A percentile compares a stretch with the other conserved stretches of the same genome.
Conservation (phyloP, 2,888 invertebrate genomes). For the Trachelus tabidus region DNA sequence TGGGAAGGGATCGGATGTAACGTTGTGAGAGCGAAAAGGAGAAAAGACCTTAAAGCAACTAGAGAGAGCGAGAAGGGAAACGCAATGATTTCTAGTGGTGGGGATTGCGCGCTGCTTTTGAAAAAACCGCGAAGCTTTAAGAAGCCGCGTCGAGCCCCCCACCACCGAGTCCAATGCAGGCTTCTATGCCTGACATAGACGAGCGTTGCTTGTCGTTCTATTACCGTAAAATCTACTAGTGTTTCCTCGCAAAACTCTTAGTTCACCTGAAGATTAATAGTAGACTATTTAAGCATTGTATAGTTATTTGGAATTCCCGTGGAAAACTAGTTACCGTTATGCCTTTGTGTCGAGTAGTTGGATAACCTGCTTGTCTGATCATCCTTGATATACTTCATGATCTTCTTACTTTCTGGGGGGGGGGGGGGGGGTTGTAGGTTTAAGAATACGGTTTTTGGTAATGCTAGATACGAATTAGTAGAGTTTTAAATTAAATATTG, state of each 20-base stretch:
- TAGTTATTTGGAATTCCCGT: background rate
- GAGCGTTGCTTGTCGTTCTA: slow-evolving; percentile 38
- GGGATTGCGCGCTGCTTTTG: slow-evolving; percentile 57
- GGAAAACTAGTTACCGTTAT: background rate
- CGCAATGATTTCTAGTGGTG: slow-evolving; percentile 26
- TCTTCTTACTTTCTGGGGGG: background rate
- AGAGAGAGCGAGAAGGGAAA: slow-evolving; percentile 13
- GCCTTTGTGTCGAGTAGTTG: background rate
- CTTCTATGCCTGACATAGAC: slow-evolving; percentile 62
- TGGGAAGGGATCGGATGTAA: slow-evolving; percentile 2
- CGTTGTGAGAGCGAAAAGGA: slow-evolving; percentile 12
- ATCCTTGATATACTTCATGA: background rate
- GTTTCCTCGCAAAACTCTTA: background rate
- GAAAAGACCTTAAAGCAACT: slow-evolving; percentile 17
- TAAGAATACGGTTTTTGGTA: background rate
- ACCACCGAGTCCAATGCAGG: slow-evolving; percentile 59
- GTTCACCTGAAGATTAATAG: background rate
- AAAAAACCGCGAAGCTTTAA: slow-evolving; percentile 65
- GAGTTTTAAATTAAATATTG: background rate
- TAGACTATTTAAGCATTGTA: background rate
- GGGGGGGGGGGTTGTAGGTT: background rate
- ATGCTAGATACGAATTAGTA: background rate
- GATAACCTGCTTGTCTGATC: background rate
- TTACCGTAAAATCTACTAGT: background rate
- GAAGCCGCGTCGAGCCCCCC: slow-evolving; percentile 61